phyloP scores from a whole-genome alignment of 2,797 vertebrate genomes.

The Lophius americanus region DNA sequence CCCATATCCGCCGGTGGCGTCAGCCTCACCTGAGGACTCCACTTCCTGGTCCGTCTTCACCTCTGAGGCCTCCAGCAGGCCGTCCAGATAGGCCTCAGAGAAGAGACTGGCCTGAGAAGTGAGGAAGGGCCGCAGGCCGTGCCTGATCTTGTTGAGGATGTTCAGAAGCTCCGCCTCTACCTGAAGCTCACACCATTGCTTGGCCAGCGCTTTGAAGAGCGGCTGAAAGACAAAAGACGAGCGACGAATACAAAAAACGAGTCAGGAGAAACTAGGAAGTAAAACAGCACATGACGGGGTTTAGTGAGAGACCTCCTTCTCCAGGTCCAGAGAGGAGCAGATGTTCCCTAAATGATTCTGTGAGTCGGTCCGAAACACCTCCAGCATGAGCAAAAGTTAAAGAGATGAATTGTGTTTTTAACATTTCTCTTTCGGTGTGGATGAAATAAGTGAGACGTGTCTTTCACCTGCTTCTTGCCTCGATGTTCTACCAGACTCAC shows the following conservation, averaged over 20 bases:
- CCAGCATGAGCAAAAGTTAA: neutral
- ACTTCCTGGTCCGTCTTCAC: slow-evolving; percentile 87
- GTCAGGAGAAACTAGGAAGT: too few species aligned
- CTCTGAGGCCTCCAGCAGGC: slow-evolving; percentile 76
- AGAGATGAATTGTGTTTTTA: neutral
- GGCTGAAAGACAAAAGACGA: slow-evolving; percentile 76
- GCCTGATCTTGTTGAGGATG: slow-evolving; percentile 78
- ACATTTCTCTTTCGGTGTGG: neutral
- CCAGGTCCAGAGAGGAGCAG: too few species aligned
- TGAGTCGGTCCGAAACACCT: neutral
- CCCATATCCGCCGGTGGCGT: neutral
- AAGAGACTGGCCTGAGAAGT: slow-evolving; percentile 80
- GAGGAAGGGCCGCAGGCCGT: slow-evolving; percentile 83
- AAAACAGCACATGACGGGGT: neutral
- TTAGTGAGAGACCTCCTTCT: neutral
- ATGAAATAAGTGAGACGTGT: neutral
- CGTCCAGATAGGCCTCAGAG: slow-evolving; percentile 74
- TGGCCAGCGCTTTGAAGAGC: slow-evolving; percentile 84
- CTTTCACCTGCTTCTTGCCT: neutral
- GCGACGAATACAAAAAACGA: too few species aligned
- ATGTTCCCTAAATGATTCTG: neutral
- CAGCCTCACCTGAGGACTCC: slow-evolving; percentile 81
- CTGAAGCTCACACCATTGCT: slow-evolving; percentile 86
- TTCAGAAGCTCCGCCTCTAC: slow-evolving; percentile 86
- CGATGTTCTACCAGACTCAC: neutral